Base-by-base conservation (phyloP, 1,140 invertebrate species). In the Phymastichus coffea region DNA sequence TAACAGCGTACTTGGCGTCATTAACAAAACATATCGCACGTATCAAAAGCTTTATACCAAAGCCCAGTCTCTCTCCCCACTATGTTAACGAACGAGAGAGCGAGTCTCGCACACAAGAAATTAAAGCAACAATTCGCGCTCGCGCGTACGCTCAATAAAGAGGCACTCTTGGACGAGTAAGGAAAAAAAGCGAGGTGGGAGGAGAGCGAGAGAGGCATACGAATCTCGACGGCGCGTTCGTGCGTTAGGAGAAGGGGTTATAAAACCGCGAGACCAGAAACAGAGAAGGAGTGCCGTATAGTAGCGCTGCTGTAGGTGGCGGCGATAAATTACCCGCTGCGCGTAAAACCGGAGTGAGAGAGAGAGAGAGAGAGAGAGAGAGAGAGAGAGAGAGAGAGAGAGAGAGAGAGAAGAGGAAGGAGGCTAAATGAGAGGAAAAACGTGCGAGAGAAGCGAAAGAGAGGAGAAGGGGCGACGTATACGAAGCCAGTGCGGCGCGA, bases 271-370 rank as follows among this genome's bases (percentile, higher is more conserved):
- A 54, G 44, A 33, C 47, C 12, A 47, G n/a, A 2, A 37, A 26
- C 12, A 47, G n/a, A 2, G 28, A 26, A 37, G 47, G 49, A 26
- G 23, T 23, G 25, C 56, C 26, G 55, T 55, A 59, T 25, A 8
- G 33, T n/a, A 48, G 37, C 26, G 37, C 19, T 43, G 33, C 12
- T 52, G 22, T 56, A 62, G 59, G 57, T 46, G 43, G 25, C 44
- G 55, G 63, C 59, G 56, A 70, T 71, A 71, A 66, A 71, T 71
- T 67, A 71, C 66, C 63, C 33, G 25, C 23, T 41, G 33, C 17
- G 40, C 38, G 52, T 51, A 56, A 55, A 56, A 41, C 37, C 40
- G 14, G n/a, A 57, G 44, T 15, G n/a, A 10, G 22, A 33, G 58
- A 30, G 51, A 25, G 51, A 48, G 49, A 48, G 15, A 6, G n/a